Conservation (phyloP, 1,140 invertebrate species). For the Pogonognathellus flavescens region DNA sequence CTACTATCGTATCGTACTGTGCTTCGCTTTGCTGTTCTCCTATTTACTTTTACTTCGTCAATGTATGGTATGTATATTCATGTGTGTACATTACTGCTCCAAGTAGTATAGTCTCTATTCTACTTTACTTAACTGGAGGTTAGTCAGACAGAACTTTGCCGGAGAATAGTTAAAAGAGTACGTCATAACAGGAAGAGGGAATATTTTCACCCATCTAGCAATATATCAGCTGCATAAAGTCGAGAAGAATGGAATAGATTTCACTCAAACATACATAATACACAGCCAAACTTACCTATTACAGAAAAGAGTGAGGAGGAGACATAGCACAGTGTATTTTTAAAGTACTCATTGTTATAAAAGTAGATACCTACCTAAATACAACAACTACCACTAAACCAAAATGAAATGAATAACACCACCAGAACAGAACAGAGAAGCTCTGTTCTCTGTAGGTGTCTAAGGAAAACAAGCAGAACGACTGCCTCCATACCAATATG, state of each 20-base stretch:
- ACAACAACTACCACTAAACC: too few relatives aligned
- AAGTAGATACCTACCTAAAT: too few relatives aligned
- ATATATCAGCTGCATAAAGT: conserved; percentile 3
- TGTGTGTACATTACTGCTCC: not conserved
- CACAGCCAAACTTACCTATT: not conserved
- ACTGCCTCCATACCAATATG: not conserved
- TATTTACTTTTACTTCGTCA: conserved; percentile 40
- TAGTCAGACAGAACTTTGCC: conserved; percentile 50
- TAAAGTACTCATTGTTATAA: too few relatives aligned
- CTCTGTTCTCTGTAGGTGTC: not conserved
- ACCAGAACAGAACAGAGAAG: too few relatives aligned
- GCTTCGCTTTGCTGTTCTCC: conserved; percentile 9
- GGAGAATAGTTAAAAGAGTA: conserved; percentile 52
- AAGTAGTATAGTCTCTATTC: not conserved
- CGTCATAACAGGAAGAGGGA: conserved; percentile 46
- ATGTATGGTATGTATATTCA: conserved; percentile 21
- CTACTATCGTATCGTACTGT: conserved; percentile 39
- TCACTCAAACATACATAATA: conserved; percentile 15
- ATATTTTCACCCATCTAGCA: conserved; percentile 22
- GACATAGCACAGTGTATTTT: too few relatives aligned
- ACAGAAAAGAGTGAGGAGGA: conserved; percentile 1
- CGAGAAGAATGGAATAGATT: conserved; percentile 21
- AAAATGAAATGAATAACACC: too few relatives aligned
- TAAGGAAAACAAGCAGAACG: conserved; percentile 42
- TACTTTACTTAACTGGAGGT: conserved; percentile 47